A percentile compares a stretch with the other conserved stretches of the same genome.
These are phyloP conservation scores for Spongilla lacustris DNA, from an alignment of 37 sponge, comb jelly and placozoan species.

Conservation along the genomic window DNA sequence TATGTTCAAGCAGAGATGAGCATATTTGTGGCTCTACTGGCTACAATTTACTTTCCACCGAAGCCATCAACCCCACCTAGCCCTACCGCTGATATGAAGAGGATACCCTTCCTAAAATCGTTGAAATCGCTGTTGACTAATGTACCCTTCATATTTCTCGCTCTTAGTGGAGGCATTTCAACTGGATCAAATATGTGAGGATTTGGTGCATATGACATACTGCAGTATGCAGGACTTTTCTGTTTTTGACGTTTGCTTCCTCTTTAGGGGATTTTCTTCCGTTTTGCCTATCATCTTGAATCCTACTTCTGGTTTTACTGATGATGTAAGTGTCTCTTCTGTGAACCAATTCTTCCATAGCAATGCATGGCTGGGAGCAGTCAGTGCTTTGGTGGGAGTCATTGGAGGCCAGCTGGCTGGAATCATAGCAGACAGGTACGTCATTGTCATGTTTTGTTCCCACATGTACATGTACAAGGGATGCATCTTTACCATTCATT, in stretches of 20 bases:
- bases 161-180: constrained; percentile 38
- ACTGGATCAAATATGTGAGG: constrained; percentile 32
- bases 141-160: constrained; percentile 7
- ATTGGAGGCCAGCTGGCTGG: constrained; percentile 34
- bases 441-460: too few relatives aligned
- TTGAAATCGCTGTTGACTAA: constrained; percentile 18
- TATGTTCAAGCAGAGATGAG: constrained; percentile 33
- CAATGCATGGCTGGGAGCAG: constrained; percentile 44
- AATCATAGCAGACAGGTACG: constrained; percentile 39
- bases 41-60: constrained; percentile 46
- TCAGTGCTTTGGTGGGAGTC: constrained; percentile 4
- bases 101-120: constrained; percentile 10
- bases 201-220: too few relatives aligned
- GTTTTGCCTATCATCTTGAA: constrained; percentile 42
- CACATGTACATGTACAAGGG: too few relatives aligned
- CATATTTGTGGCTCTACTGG: constrained; percentile 27
- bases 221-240: not conserved
- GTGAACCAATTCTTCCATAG: constrained; percentile 32
- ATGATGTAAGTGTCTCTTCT: constrained; percentile 17
- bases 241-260: too few relatives aligned
- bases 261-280: constrained; percentile 34
- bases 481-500: too few relatives aligned
- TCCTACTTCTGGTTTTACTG: constrained; percentile 27
- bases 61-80: constrained; percentile 51
- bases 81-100: constrained; percentile 15